A percentile compares a stretch with the other conserved stretches of the same genome.
Conservation (phyloP, 2,797 vertebrate genomes). For the Anniella stebbinsi region DNA sequence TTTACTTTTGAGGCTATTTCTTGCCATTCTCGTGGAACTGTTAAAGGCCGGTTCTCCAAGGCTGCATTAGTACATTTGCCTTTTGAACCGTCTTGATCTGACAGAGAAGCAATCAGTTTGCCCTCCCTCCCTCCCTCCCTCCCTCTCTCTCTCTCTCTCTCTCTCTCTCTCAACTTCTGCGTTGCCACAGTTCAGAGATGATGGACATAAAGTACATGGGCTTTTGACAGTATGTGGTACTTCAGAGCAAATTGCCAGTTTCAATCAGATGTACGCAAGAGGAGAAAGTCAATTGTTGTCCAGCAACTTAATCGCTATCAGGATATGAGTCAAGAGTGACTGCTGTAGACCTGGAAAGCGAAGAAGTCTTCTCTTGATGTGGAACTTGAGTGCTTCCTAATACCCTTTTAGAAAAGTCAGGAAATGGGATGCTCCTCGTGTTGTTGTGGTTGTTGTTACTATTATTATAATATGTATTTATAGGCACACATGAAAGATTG, state of each 20-base stretch:
- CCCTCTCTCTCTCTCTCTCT: too few species aligned
- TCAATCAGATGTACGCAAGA: background rate
- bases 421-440: background rate
- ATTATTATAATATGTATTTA: too few species aligned
- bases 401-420: accelerated
- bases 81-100: background rate
- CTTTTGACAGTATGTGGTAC: background rate
- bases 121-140: background rate
- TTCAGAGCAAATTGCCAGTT: background rate
- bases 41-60: background rate
- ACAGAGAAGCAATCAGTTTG: background rate
- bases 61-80: background rate
- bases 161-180: background rate
- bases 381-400: background rate
- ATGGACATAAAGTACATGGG: accelerated
- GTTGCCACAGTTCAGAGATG: background rate
- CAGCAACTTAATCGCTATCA: background rate
- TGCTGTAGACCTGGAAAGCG: background rate
- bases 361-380: background rate
- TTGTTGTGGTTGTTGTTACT: too few species aligned
- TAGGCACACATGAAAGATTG: background rate
- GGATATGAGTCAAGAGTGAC: background rate
- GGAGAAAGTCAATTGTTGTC: background rate
- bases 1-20: background rate
- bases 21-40: background rate